A percentile compares a stretch with the other conserved stretches of the same genome.
Conservation (phyloP, 2,888 invertebrate genomes). For the Himalopsyche tibetana region DNA sequence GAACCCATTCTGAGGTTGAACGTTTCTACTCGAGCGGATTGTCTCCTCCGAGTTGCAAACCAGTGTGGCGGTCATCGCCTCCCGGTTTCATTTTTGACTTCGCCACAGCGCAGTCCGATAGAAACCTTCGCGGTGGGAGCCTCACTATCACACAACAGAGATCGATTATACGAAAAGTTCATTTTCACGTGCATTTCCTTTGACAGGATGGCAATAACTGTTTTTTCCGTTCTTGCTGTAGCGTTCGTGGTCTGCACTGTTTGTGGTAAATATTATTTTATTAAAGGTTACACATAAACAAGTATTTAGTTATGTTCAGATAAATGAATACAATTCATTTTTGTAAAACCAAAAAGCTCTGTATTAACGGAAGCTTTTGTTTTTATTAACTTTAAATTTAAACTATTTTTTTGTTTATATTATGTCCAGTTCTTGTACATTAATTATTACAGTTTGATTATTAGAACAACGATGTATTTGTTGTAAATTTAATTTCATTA, state of each 20-base stretch:
- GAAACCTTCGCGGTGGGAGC: conserved; percentile 52
- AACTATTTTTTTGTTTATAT: too few species aligned
- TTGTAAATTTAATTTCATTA: too few species aligned
- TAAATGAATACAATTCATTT: too few species aligned
- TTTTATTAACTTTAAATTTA: too few species aligned
- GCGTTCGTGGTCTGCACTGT: conserved; percentile 47
- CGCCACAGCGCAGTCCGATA: conserved; percentile 32
- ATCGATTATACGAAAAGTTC: neutral
- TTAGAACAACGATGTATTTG: too few species aligned
- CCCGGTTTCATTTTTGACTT: conserved; percentile 57
- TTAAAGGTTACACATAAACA: too few species aligned
- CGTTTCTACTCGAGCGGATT: conserved; percentile 24
- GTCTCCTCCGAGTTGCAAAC: conserved; percentile 56
- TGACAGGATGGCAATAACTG: neutral
- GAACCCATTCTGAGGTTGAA: conserved; percentile 46
- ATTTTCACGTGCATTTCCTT: conserved; percentile 25
- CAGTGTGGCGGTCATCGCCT: conserved; percentile 64
- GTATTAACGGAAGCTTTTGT: too few species aligned
- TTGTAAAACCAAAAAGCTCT: too few species aligned
- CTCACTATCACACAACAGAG: conserved; percentile 7
- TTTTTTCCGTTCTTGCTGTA: conserved; percentile 23
- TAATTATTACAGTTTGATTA: too few species aligned
- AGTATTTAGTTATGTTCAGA: too few species aligned
- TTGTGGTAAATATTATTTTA: conserved; percentile 47
- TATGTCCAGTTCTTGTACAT: too few species aligned